Conservation (phyloP, 2,888 invertebrate genomes). For the Zelleria hepariella region DNA sequence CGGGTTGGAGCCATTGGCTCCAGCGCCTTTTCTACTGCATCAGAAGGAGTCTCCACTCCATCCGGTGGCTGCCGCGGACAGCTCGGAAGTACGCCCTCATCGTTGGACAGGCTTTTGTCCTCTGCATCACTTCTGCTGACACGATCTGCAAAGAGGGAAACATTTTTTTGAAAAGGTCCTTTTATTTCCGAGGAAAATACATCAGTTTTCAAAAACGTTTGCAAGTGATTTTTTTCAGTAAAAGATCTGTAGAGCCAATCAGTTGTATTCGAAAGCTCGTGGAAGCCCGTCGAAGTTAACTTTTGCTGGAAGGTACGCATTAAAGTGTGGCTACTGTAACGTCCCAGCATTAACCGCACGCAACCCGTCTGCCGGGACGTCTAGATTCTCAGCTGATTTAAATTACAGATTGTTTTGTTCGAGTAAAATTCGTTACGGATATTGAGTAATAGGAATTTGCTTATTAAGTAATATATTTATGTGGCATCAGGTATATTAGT, state of each 20-base stretch:
- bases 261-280: no score
- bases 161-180: not conserved
- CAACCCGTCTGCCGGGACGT: slow-evolving; percentile 27
- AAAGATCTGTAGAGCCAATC: no score
- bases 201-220: no score
- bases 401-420: slow-evolving; percentile 9
- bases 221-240: no score
- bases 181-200: no score
- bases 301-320: slow-evolving; percentile 6
- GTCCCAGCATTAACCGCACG: slow-evolving; percentile 28
- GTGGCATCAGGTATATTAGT: not conserved
- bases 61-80: slow-evolving; percentile 85
- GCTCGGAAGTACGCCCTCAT: slow-evolving; percentile 63
- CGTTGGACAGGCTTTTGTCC: slow-evolving; percentile 64
- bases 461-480: not conserved
- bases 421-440: not conserved
- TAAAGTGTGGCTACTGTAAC: slow-evolving; percentile 9
- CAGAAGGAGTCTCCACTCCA: slow-evolving; percentile 84
- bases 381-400: slow-evolving; percentile 27
- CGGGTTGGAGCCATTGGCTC: slow-evolving; percentile 42
- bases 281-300: not conserved
- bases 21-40: slow-evolving; percentile 72
- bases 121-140: slow-evolving; percentile 58
- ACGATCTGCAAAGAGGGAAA: slow-evolving; percentile 41
- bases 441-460: not conserved